phyloP scores from a whole-genome alignment of 1,140 invertebrate species.

The Diorhabda carinulata region DNA sequence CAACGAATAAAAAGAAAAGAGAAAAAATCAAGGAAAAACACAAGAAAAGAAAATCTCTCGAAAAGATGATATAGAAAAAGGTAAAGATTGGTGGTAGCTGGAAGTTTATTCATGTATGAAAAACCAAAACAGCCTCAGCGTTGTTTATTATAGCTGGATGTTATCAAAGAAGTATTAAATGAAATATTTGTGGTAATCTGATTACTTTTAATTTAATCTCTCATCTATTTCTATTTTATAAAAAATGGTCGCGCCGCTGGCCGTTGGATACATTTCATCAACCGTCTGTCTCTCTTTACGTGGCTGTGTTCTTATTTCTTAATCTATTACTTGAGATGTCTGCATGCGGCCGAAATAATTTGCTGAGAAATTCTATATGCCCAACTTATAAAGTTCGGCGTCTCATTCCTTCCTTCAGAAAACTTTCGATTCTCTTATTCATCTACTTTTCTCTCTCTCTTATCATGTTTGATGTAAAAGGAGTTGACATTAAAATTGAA shows the following conservation, averaged over 20 bases:
- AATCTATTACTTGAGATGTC: conserved; percentile 42
- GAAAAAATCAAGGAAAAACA: too few species aligned
- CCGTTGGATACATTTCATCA: conserved; percentile 27
- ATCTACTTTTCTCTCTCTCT: conserved; percentile 4
- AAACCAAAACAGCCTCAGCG: background rate
- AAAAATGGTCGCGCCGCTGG: background rate
- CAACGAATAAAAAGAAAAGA: too few species aligned
- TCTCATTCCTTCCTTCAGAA: conserved; percentile 23
- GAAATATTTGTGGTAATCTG: too few species aligned
- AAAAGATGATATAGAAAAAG: too few species aligned
- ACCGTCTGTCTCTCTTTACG: conserved; percentile 27
- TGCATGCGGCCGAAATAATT: conserved; percentile 44
- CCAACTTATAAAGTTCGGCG: conserved; percentile 44
- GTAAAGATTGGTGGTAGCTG: too few species aligned
- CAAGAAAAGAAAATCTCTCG: too few species aligned
- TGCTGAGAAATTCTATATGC: conserved; percentile 46
- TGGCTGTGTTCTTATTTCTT: conserved; percentile 43
- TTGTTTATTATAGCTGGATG: too few species aligned
- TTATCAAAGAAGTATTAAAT: too few species aligned
- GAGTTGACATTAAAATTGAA: conserved; percentile 48
- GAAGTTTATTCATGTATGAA: too few species aligned
- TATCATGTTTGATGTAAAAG: conserved; percentile 46
- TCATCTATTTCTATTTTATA: too few species aligned
- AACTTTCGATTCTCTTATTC: conserved; percentile 30
- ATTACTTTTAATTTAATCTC: too few species aligned